A percentile compares a stretch with the other conserved stretches of the same genome.
Evolutionary conservation across 2,888 invertebrate species (phyloP).

Genomic region (Amiota mariae): DNA sequence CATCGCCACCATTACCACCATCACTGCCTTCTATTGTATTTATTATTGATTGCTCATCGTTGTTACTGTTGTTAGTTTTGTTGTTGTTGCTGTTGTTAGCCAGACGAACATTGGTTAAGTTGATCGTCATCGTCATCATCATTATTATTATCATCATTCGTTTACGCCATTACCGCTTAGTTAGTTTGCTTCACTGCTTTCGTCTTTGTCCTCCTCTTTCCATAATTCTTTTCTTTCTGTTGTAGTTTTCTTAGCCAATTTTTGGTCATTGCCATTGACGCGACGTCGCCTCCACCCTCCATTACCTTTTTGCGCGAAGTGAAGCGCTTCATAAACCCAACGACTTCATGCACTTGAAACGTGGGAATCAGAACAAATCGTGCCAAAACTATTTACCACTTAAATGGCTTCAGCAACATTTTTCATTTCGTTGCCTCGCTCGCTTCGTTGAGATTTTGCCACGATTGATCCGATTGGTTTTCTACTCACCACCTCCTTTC

Average conservation of each 20-base stretch:
- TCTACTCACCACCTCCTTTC: not conserved
- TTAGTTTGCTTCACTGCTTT: slow-evolving; percentile 27
- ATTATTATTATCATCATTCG: not conserved
- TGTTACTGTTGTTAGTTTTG: too few species aligned
- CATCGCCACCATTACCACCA: too few species aligned
- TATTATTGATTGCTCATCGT: too few species aligned
- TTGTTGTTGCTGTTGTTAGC: too few species aligned
- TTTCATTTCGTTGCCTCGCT: slow-evolving; percentile 47
- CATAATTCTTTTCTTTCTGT: not conserved
- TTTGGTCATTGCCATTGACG: slow-evolving; percentile 7
- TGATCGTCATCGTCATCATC: not conserved
- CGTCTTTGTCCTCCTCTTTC: not conserved
- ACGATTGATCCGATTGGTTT: slow-evolving; percentile 21
- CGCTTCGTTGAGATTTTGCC: not conserved
- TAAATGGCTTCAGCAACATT: slow-evolving; percentile 56
- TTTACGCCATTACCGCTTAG: slow-evolving; percentile 16
- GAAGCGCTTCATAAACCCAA: not conserved
- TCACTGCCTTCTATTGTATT: too few species aligned
- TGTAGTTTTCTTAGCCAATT: slow-evolving; percentile 23
- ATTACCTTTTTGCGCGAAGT: not conserved
- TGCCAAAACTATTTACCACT: slow-evolving; percentile 62
- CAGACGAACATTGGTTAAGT: too few species aligned
- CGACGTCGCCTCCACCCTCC: not conserved
- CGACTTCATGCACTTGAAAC: slow-evolving; percentile 55
- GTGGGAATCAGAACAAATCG: slow-evolving; percentile 63